Evolutionary conservation across 2,888 invertebrate species (phyloP).

Genomic region (Athripsodes cinereus): DNA sequence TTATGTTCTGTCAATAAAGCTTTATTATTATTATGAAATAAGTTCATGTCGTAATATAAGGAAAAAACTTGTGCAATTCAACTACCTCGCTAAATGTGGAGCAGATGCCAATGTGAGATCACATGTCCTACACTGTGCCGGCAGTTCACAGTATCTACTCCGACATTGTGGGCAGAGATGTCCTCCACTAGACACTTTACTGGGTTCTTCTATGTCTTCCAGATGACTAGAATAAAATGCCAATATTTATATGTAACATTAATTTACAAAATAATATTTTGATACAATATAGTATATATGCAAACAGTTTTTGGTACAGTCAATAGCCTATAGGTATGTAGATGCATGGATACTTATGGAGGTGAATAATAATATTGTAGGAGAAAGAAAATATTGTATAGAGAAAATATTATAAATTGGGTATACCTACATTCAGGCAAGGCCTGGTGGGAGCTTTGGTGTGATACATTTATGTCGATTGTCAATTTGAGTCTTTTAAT

Average conservation of each 20-base stretch:
- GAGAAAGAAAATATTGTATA: no score
- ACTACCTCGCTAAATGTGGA: conserved; percentile 80
- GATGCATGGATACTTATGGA: no score
- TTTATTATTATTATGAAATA: no score
- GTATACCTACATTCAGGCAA: no score
- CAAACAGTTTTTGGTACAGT: no score
- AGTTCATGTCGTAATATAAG: neutral
- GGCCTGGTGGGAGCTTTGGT: no score
- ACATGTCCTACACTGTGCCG: conserved; percentile 94
- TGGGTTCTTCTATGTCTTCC: conserved; percentile 63
- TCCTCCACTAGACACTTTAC: conserved; percentile 67
- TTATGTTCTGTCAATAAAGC: no score
- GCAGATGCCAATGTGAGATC: conserved; percentile 95
- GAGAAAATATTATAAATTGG: no score
- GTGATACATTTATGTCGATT: no score
- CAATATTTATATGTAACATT: neutral
- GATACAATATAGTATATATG: neutral
- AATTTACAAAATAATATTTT: neutral
- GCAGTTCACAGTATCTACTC: conserved; percentile 96
- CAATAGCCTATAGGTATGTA: no score
- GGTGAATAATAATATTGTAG: no score
- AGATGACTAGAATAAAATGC: conserved; percentile 59
- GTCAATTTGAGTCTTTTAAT: no score
- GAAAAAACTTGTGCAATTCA: neutral
- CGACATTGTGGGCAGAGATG: conserved; percentile 94